Evolutionary conservation across 2,888 invertebrate genomes (phyloP).

Genomic region (Mesorhabditis sp.): DNA sequence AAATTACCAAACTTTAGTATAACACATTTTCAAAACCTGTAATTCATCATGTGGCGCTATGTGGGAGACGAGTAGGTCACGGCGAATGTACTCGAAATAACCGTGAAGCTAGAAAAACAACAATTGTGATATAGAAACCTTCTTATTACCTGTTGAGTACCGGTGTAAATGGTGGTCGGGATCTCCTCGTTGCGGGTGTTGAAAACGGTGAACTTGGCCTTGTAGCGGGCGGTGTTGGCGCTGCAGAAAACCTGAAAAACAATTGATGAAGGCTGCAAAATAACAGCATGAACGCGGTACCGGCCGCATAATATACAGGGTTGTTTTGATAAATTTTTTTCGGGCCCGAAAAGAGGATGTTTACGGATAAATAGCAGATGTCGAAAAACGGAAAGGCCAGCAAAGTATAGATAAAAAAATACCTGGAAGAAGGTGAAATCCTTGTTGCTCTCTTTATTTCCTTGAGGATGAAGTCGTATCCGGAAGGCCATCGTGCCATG

Average conservation of each 20-base stretch:
- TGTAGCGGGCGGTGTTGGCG: constrained; percentile 27
- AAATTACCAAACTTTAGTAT: neutral
- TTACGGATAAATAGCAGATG: neutral
- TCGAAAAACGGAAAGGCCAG: neutral
- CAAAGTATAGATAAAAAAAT: neutral
- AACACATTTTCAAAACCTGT: constrained; percentile 12
- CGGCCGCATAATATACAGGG: neutral
- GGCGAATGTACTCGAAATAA: constrained; percentile 57
- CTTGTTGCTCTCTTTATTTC: constrained; percentile 58
- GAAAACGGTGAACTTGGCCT: constrained; percentile 53
- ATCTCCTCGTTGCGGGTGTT: constrained; percentile 54
- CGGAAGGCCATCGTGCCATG: constrained; percentile 38
- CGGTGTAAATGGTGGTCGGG: constrained; percentile 56
- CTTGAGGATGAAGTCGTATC: constrained; percentile 57
- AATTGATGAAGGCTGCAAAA: neutral
- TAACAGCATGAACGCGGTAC: neutral
- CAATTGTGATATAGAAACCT: neutral
- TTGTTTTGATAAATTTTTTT: too few species aligned
- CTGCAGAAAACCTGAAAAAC: constrained; percentile 39
- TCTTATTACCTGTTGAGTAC: constrained; percentile 51
- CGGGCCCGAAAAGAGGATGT: constrained; percentile 17
- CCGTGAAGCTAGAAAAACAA: constrained; percentile 47
- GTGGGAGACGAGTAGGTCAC: constrained; percentile 50
- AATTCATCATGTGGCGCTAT: constrained; percentile 49
- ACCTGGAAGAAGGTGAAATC: constrained; percentile 58